Evolutionary conservation across 2,113 vertebrate species (phyloP), one percentile per base, ranked within the genome.

Genomic region (Corapipo altera): DNA sequence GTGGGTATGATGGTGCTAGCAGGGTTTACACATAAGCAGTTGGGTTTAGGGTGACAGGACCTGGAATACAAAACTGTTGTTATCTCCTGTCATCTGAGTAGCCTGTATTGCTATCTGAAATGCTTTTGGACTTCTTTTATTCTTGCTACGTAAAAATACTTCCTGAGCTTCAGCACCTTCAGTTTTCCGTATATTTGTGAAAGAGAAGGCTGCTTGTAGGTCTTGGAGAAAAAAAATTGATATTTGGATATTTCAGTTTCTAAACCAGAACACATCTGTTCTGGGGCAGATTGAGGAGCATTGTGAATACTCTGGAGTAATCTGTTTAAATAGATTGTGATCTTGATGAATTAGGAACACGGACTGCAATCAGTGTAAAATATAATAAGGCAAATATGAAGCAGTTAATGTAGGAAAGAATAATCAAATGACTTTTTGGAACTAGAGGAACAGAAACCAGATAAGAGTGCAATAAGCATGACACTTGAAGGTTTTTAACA

Each of bases 291-390:
- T 67, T 79, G 62, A 88, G 54, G 67, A 79, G 82, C 64, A 41
- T 44, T 83, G 59, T 5, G 24, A 94, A 91, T 93, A 85, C 94
- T 88, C 93, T 79, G 62, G 96, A 95, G 95, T 89, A 74, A 85
- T 91, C n/a, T 79, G 70, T 92, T 96, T 94, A 94, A 96, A 94
- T 89, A 71, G 91, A 82, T n/a, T 96, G 44, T 91, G 87, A 91
- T 91, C 81, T 91, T 95, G 93, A 86, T 93, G 72, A 92, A 95
- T 96, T 95, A 62, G 81, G 85, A 93, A 70, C 89, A 64, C 0
- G 3, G 46, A 71, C 67, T 76, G 71, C 66, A 88, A 91, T 94
- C 62, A 79, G 23, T 93, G 43, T 96, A 72, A 91, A 94, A 96
- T 89, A 79, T 95, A 96, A 88, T 96, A 94, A 92, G 66, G 85